phyloP scores from a whole-genome alignment of 2,888 invertebrate genomes.

The Tipula helvola region DNA sequence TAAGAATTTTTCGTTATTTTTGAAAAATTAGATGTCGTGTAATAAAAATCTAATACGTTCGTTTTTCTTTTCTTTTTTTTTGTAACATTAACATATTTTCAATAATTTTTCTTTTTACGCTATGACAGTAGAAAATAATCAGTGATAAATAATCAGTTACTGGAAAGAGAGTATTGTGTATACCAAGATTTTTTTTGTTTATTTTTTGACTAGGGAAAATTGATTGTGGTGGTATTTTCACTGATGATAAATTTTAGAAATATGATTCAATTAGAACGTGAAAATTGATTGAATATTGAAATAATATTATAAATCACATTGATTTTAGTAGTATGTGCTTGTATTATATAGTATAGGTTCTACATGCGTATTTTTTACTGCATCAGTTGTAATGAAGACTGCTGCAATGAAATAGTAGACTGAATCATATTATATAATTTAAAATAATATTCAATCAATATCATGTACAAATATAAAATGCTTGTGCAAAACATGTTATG shows the following conservation, averaged over 20 bases:
- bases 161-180: background rate
- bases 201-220: background rate
- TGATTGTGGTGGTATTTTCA: background rate
- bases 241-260: background rate
- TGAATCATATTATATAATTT: background rate
- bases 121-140: background rate
- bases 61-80: background rate
- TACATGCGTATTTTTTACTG: too few relatives aligned
- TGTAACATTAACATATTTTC: background rate
- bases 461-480: background rate
- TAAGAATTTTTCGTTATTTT: background rate
- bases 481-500: background rate
- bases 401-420: background rate
- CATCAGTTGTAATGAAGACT: background rate
- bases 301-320: background rate
- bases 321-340: background rate
- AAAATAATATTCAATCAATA: background rate
- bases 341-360: background rate
- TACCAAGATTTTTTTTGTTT: background rate
- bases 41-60: background rate
- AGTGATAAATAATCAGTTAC: background rate
- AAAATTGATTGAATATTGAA: background rate
- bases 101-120: background rate
- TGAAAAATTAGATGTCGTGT: background rate
- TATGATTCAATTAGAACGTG: background rate